phyloP scores from a whole-genome alignment of 2,113 vertebrate species.

The Hippocampus comes region DNA sequence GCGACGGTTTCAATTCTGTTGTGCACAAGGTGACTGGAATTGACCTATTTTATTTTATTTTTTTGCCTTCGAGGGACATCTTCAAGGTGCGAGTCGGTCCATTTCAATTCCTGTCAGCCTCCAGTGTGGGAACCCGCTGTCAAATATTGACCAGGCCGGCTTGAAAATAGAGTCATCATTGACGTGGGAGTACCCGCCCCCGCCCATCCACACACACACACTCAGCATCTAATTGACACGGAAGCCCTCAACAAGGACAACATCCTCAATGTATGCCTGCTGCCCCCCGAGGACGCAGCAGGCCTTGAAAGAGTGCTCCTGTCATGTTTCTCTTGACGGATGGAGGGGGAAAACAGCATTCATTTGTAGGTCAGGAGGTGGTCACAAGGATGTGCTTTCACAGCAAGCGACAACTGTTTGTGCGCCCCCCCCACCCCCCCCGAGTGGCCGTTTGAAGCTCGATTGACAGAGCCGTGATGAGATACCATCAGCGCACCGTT shows the following conservation, averaged over 20 bases:
- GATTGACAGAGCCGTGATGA: constrained; percentile 60
- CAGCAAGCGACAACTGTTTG: constrained; percentile 18
- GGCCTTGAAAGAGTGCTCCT: constrained; percentile 29
- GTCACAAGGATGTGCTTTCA: constrained; percentile 14
- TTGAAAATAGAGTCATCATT: constrained; percentile 61
- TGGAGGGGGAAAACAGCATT: constrained; percentile 5
- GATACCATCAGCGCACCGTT: constrained; percentile 46
- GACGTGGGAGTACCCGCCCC: constrained; percentile 51
- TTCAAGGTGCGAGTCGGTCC: background rate
- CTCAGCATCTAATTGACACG: constrained; percentile 51
- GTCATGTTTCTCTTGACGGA: constrained; percentile 23
- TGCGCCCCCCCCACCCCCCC: constrained; percentile 56
- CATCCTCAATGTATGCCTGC: constrained; percentile 28
- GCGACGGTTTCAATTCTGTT: background rate
- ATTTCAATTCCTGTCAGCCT: constrained; percentile 30
- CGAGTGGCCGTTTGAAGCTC: constrained; percentile 49
- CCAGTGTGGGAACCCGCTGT: constrained; percentile 35
- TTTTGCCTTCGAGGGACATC: background rate
- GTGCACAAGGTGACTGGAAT: background rate
- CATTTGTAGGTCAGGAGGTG: constrained; percentile 22
- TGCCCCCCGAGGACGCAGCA: constrained; percentile 22
- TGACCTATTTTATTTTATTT: background rate
- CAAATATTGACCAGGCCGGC: constrained; percentile 64
- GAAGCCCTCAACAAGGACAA: constrained; percentile 42
- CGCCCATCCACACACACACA: background rate